Evolutionary conservation across 2,797 vertebrate species (phyloP).

Genomic region (Cynodonichthys magdalenae): DNA sequence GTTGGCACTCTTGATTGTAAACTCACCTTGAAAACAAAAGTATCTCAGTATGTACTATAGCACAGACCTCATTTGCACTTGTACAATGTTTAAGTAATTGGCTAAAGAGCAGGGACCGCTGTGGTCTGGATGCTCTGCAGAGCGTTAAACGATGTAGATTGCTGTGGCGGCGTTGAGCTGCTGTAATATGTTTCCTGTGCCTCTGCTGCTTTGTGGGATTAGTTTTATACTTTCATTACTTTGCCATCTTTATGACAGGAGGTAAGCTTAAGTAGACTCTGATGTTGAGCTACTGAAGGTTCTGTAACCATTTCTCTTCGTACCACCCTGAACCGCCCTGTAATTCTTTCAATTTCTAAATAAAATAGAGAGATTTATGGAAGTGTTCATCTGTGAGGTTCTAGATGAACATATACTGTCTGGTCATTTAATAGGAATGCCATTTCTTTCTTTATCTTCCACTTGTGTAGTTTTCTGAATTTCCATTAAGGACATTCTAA

Average conservation of each 20-base stretch:
- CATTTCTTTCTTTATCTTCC: background rate
- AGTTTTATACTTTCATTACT: slow-evolving; percentile 58
- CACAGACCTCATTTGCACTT: slow-evolving; percentile 39
- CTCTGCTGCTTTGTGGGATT: slow-evolving; percentile 71
- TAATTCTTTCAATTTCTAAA: background rate
- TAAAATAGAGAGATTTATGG: background rate
- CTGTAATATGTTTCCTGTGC: slow-evolving; percentile 71
- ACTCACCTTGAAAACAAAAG: slow-evolving; percentile 22
- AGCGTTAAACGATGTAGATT: slow-evolving; percentile 69
- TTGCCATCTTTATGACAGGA: slow-evolving; percentile 57
- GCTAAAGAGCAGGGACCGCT: slow-evolving; percentile 43
- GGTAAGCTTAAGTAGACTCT: slow-evolving; percentile 30
- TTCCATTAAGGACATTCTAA: no score
- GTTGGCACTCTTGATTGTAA: background rate
- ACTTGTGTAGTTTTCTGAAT: no score
- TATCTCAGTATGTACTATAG: slow-evolving; percentile 20
- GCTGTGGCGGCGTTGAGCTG: slow-evolving; percentile 58
- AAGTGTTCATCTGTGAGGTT: background rate
- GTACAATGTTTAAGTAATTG: slow-evolving; percentile 47
- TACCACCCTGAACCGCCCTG: background rate
- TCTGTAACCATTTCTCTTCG: slow-evolving; percentile 35
- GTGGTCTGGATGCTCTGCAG: slow-evolving; percentile 46
- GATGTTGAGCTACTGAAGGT: slow-evolving; percentile 13
- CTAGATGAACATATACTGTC: no score
- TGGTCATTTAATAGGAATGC: no score